phyloP scores from a whole-genome alignment of 2,797 vertebrate species.

The Dromococcyx pavoninus region DNA sequence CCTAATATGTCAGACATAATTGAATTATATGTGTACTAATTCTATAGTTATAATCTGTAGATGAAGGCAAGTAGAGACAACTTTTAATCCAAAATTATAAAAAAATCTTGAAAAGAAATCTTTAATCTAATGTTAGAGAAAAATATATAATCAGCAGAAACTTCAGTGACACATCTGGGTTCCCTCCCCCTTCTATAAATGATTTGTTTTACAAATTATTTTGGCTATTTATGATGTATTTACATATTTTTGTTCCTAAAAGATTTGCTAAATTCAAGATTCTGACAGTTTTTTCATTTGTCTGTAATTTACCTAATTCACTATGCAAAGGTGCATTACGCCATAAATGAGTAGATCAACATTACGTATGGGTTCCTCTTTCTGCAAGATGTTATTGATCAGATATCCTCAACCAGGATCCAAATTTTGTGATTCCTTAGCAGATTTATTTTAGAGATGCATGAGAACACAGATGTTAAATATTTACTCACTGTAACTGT shows the following conservation, averaged over 20 bases:
- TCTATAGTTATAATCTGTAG: not conserved
- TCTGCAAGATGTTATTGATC: not conserved
- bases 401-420: not conserved
- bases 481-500: not conserved
- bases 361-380: too few relatives aligned
- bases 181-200: not conserved
- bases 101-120: not conserved
- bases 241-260: not conserved
- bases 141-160: not conserved
- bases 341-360: not conserved
- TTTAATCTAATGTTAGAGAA: not conserved
- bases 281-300: not conserved
- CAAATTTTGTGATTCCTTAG: not conserved
- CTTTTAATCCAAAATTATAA: not conserved
- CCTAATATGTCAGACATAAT: not conserved
- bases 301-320: not conserved
- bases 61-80: not conserved
- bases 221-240: not conserved
- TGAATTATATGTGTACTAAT: not conserved
- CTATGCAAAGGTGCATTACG: not conserved
- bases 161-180: not conserved
- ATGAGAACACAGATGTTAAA: not conserved
- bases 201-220: not conserved
- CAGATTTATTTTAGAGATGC: not conserved
- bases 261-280: not conserved